Evolutionary conservation across 2,113 vertebrate species (phyloP).

Genomic region (Hiodon tergisus): DNA sequence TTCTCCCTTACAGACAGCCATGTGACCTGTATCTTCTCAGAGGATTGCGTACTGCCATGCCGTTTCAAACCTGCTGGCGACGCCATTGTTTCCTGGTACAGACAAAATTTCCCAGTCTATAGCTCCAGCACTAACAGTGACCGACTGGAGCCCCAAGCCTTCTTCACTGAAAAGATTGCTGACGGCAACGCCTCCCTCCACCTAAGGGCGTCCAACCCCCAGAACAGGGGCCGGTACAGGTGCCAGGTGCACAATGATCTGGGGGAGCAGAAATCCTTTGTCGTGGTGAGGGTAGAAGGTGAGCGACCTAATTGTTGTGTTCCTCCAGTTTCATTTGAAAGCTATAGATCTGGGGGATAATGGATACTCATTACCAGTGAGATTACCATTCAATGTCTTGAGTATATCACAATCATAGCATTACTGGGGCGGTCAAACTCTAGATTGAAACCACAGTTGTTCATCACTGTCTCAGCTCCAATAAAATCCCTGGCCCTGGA

Average conservation of each 20-base stretch:
- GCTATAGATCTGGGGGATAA: no score
- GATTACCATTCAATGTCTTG: no score
- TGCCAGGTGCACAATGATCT: constrained; percentile 53
- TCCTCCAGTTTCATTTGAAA: no score
- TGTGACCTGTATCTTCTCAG: constrained; percentile 52
- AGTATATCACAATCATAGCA: no score
- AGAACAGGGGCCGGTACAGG: constrained; percentile 61
- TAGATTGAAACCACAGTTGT: no score
- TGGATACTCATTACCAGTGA: no score
- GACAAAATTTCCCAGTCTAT: constrained; percentile 46
- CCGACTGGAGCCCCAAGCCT: constrained; percentile 15
- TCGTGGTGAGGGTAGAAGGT: constrained; percentile 61
- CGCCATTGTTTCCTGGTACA: constrained; percentile 63
- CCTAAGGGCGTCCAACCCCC: constrained; percentile 40
- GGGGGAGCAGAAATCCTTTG: constrained; percentile 30
- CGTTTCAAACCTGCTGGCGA: constrained; percentile 43
- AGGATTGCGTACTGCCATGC: constrained; percentile 68
- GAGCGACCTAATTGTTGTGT: constrained; percentile 19
- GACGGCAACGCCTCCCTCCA: constrained; percentile 66
- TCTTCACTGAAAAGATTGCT: constrained; percentile 41
- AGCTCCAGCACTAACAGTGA: constrained; percentile 41
- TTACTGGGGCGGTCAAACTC: no score
- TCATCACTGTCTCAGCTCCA: constrained; percentile 44
- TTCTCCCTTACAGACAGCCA: constrained; percentile 46
- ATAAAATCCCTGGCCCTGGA: constrained; percentile 48